These are phyloP conservation scores for Eupeodes latifasciatus DNA, from an alignment of 2,888 invertebrate species.

Conservation along the genomic window DNA sequence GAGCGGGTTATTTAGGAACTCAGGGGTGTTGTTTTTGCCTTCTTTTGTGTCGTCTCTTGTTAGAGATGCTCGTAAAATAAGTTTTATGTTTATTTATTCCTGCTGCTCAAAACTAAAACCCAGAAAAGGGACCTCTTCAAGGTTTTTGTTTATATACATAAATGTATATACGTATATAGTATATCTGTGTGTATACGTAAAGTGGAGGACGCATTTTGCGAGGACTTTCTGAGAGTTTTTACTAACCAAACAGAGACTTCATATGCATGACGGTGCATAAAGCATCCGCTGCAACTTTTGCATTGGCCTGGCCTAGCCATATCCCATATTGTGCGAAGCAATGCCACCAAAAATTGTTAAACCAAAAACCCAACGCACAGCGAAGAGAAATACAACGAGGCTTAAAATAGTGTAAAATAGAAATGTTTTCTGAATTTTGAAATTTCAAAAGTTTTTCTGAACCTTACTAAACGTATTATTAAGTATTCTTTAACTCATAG, in stretches of 20 bases:
- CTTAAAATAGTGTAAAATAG: background rate
- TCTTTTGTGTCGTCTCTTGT: constrained; percentile 41
- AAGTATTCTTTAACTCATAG: too few species aligned
- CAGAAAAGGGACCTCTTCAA: constrained; percentile 31
- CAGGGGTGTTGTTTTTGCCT: background rate
- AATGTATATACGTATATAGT: background rate
- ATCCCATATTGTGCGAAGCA: constrained; percentile 27
- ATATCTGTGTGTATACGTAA: background rate
- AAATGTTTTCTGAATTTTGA: background rate
- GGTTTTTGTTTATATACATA: constrained; percentile 11
- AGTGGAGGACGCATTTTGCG: background rate
- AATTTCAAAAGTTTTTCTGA: too few species aligned
- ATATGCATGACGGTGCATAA: constrained; percentile 28
- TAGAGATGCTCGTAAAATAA: constrained; percentile 46
- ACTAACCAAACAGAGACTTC: constrained; percentile 36
- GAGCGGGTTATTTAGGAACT: too few species aligned
- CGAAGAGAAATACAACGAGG: background rate
- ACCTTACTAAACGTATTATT: too few species aligned
- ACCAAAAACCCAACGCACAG: constrained; percentile 26
- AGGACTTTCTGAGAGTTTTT: constrained; percentile 23
- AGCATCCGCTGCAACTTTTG: constrained; percentile 13
- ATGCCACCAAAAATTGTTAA: constrained; percentile 56
- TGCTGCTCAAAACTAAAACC: constrained; percentile 53
- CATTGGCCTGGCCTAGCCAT: constrained; percentile 26
- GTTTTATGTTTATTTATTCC: constrained; percentile 61